Conservation (phyloP, 2,797 vertebrate species). For the Tapirus indicus region DNA sequence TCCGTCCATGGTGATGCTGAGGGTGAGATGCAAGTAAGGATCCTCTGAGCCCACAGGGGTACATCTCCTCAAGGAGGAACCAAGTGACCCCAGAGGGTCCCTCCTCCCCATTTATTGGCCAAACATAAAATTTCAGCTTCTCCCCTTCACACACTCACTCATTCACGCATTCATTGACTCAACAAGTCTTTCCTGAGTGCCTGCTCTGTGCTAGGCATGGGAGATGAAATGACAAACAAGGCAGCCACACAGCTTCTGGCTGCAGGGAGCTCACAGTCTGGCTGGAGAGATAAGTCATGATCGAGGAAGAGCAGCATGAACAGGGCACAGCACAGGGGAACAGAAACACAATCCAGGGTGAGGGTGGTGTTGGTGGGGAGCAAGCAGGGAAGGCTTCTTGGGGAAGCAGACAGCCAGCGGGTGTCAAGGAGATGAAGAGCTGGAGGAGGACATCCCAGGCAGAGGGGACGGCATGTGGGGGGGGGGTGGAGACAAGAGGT, state of each 20-base stretch:
- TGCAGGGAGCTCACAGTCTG: too few relatives aligned
- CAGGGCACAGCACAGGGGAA: fast-evolving
- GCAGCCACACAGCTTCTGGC: neutral
- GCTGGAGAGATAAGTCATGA: neutral
- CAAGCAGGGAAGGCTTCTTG: neutral
- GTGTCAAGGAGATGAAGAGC: neutral
- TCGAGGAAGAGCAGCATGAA: neutral
- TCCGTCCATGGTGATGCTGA: conserved; percentile 67
- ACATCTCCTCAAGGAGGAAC: neutral
- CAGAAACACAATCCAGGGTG: neutral
- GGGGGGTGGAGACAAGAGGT: neutral
- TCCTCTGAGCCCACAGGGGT: neutral
- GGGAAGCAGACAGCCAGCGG: neutral
- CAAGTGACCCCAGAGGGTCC: neutral
- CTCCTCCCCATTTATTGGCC: neutral
- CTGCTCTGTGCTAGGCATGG: neutral
- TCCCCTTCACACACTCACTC: fast-evolving
- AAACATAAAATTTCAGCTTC: neutral
- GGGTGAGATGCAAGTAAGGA: neutral
- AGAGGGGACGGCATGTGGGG: fast-evolving
- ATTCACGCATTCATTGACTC: neutral
- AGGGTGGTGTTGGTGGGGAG: too few relatives aligned
- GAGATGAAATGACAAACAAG: neutral
- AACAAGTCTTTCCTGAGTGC: neutral
- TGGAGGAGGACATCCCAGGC: neutral